phyloP scores from a whole-genome alignment of 2,888 invertebrate genomes.

The Papilio demoleus region DNA sequence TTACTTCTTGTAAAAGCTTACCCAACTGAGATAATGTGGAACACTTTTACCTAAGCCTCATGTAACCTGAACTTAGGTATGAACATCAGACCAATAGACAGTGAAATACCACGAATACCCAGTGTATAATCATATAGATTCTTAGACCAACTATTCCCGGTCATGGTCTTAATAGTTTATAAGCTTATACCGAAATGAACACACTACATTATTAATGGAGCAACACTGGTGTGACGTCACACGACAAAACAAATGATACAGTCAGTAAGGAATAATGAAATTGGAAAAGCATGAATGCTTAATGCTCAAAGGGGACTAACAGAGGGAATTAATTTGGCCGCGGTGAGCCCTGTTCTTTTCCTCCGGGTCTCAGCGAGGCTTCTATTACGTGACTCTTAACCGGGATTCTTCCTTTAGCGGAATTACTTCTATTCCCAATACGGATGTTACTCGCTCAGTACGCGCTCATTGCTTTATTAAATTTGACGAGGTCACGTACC shows the following conservation, averaged over 20 bases:
- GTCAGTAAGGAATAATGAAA: slow-evolving; percentile 67
- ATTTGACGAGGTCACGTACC: slow-evolving; percentile 32
- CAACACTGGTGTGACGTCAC: neutral
- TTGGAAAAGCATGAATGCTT: slow-evolving; percentile 75
- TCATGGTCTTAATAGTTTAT: neutral
- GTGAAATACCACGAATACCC: too few species aligned
- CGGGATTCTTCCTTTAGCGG: slow-evolving; percentile 41
- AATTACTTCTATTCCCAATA: slow-evolving; percentile 32
- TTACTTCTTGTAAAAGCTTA: too few species aligned
- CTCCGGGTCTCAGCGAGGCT: slow-evolving; percentile 52
- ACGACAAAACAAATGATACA: slow-evolving; percentile 47
- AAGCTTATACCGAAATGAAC: slow-evolving; percentile 1
- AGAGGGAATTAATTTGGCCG: slow-evolving; percentile 66
- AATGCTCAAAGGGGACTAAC: slow-evolving; percentile 62
- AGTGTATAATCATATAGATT: too few species aligned
- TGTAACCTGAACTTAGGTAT: too few species aligned
- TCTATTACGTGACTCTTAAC: slow-evolving; percentile 46
- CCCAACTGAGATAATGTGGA: too few species aligned
- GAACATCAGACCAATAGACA: too few species aligned
- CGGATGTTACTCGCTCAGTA: slow-evolving; percentile 23
- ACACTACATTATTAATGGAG: neutral
- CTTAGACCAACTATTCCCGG: too few species aligned
- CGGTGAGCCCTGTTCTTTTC: slow-evolving; percentile 54
- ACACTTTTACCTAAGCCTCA: too few species aligned
- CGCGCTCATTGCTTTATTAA: slow-evolving; percentile 24